These are phyloP conservation scores for Halesus radiatus DNA, from an alignment of 1,140 invertebrate species.

Conservation along the genomic window DNA sequence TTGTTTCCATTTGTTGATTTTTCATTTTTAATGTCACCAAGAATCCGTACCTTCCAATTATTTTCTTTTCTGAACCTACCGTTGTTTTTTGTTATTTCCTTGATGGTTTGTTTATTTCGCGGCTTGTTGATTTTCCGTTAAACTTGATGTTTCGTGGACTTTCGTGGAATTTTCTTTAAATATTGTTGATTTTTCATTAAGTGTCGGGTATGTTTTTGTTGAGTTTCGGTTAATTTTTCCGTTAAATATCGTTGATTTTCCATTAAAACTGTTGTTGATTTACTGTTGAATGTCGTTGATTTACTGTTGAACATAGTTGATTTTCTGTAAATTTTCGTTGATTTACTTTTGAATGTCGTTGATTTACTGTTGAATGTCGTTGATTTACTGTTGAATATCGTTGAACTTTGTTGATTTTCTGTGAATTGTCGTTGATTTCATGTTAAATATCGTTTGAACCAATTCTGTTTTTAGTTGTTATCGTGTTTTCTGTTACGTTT, in stretches of 20 bases:
- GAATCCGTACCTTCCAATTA: no score
- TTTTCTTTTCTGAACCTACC: no score
- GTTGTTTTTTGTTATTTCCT: neutral
- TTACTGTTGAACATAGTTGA: constrained; percentile 9
- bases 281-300: constrained; percentile 1
- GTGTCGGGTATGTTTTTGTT: neutral
- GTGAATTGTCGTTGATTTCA: no score
- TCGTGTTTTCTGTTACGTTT: no score
- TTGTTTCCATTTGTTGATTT: no score
- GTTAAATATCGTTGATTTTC: constrained; percentile 13
- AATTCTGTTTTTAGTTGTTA: neutral
- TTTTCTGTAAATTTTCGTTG: neutral
- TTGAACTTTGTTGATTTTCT: no score
- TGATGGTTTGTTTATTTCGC: neutral
- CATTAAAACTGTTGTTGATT: neutral
- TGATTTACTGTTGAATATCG: no score
- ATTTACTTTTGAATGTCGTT: neutral
- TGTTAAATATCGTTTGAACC: no score
- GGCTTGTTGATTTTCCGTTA: neutral
- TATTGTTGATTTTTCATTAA: constrained; percentile 11
- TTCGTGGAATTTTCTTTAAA: neutral
- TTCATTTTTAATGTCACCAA: no score
- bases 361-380: neutral
- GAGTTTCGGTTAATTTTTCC: neutral
- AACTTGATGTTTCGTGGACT: neutral